Evolutionary conservation across 1,140 invertebrate genomes (phyloP).

Genomic region (Sminthurinus signatus): DNA sequence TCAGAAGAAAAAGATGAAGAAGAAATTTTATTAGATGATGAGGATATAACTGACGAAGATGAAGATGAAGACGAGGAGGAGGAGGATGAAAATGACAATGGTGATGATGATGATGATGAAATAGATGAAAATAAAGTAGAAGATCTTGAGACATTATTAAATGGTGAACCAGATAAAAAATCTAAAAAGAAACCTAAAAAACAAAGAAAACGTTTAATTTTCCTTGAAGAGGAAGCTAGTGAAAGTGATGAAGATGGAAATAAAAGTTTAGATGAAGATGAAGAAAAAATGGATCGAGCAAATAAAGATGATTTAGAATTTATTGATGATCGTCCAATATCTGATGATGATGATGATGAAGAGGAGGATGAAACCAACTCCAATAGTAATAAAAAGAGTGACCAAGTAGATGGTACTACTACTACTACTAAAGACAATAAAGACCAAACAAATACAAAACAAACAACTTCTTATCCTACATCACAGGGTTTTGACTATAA

Average conservation of each 20-base stretch:
- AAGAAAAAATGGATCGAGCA: constrained; percentile 45
- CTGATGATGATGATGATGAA: constrained; percentile 35
- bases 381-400: no score
- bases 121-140: constrained; percentile 34
- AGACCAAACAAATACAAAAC: no score
- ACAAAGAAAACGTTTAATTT: constrained; percentile 42
- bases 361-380: no score
- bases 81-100: constrained; percentile 44
- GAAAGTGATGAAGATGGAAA: constrained; percentile 46
- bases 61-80: constrained; percentile 47
- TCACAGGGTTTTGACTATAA: no score
- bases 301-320: constrained; percentile 9
- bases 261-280: constrained; percentile 45
- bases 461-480: no score
- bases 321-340: constrained; percentile 19
- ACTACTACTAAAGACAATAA: no score
- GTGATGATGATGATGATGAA: constrained; percentile 42
- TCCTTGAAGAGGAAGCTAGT: constrained; percentile 47
- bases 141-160: constrained; percentile 36
- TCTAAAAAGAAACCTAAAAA: constrained; percentile 43
- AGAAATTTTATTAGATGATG: constrained; percentile 43
- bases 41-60: constrained; percentile 45
- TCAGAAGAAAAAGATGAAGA: constrained; percentile 48
- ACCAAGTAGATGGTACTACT: no score
- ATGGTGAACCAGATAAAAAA: constrained; percentile 11